Evolutionary conservation across 2,888 invertebrate species (phyloP), one percentile per base, ranked within the genome.

Genomic region (Drosophila ezoana): DNA sequence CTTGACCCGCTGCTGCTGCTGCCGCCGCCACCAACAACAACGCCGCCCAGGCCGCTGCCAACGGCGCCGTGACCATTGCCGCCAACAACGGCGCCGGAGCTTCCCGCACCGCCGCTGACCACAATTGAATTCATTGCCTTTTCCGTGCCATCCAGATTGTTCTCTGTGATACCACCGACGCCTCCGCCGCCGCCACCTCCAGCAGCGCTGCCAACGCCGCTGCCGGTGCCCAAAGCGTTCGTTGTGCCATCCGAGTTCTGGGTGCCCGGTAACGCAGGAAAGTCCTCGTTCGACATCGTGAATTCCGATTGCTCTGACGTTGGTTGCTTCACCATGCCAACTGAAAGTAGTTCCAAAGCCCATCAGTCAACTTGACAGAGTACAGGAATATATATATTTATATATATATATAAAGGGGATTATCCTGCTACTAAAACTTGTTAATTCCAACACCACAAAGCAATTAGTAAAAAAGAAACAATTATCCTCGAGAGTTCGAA

Each of bases 201-300:
- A 8, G 87, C 77, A 28, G 68, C 35, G 16, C 49, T 48, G 41
- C 76, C 75, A 57, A 76, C 54, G 40, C 66, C 70, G 37, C 71
- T 73, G 64, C 75, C 67, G 60, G 65, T 76, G 48, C 84, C 79
- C 72, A 90, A 90, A 70, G 90, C 85, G 75, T 91, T 91, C 87
- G 91, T 91, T 89, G 91, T 90, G 62, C 95, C 95, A 83, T 95
- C 95, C 84, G 94, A 94, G 87, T 94, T 95, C 87, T 96, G 96
- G 81, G 97, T 97, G 89, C 99, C 99, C 79, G 99, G 99, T 91
- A 99, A 94, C 92, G 99, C 99, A 87, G 99, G 99, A 93, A 99
- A 99, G 93, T 99, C 99, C 94, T 99, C 99, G 89, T 97, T 98
- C 90, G 98, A 98, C 96, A 99, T 99, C 90, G 98, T 97, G 93